Conservation (phyloP, 2,888 invertebrate genomes). For the Philaethria dido region DNA sequence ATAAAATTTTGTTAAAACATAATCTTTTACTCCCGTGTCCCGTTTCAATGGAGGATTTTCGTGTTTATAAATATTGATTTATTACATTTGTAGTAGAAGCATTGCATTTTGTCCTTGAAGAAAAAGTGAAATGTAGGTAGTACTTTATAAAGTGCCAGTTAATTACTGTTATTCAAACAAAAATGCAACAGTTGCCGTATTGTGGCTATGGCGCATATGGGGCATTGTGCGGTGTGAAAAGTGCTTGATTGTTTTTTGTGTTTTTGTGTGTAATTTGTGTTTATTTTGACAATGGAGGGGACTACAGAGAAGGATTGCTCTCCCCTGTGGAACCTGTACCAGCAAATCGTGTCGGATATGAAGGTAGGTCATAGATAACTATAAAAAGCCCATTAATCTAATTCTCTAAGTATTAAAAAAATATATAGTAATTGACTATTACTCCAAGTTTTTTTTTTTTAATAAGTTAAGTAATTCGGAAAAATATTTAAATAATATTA, state of each 20-base stretch:
- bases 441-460: too few relatives aligned
- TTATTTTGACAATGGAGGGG: slow-evolving; percentile 86
- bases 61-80: slow-evolving; percentile 84
- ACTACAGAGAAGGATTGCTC: slow-evolving; percentile 92
- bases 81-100: slow-evolving; percentile 63
- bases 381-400: too few relatives aligned
- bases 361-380: slow-evolving; percentile 88
- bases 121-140: slow-evolving; percentile 74
- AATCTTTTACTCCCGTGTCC: slow-evolving; percentile 51
- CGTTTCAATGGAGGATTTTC: slow-evolving; percentile 68
- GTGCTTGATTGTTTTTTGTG: slow-evolving; percentile 64
- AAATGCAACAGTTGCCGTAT: slow-evolving; percentile 74
- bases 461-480: too few relatives aligned
- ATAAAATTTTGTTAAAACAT: slow-evolving; percentile 44
- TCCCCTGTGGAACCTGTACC: slow-evolving; percentile 96
- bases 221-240: slow-evolving; percentile 58
- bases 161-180: slow-evolving; percentile 47
- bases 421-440: too few relatives aligned
- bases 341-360: slow-evolving; percentile 97
- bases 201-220: slow-evolving; percentile 58
- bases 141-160: slow-evolving; percentile 49
- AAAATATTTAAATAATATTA: too few relatives aligned
- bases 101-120: slow-evolving; percentile 57
- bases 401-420: too few relatives aligned
- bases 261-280: slow-evolving; percentile 61